These are phyloP conservation scores for Lycophotia porphyrea DNA, from an alignment of 2,888 invertebrate genomes.

Conservation along the genomic window DNA sequence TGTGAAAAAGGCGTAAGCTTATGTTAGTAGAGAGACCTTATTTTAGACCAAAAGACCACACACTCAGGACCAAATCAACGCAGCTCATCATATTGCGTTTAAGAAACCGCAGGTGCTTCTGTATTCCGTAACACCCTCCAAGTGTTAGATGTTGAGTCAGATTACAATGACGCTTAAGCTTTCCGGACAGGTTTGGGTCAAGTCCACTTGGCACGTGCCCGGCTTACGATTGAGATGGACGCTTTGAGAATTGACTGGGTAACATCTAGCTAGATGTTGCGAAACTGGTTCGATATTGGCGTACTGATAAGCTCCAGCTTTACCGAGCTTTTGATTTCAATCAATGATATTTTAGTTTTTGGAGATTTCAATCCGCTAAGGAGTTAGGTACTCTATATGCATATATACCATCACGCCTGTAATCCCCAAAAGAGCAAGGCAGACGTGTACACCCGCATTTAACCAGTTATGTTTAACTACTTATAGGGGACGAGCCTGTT, in stretches of 20 bases:
- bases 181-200: conserved; percentile 61
- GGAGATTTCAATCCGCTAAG: too few species aligned
- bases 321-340: conserved; percentile 7
- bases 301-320: conserved; percentile 4
- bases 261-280: conserved; percentile 5
- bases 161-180: conserved; percentile 49
- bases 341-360: not conserved
- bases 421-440: not conserved
- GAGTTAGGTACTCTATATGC: not conserved
- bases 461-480: not conserved
- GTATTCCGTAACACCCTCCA: conserved; percentile 34
- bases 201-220: conserved; percentile 54
- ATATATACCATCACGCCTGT: not conserved
- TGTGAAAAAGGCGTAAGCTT: not conserved
- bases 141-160: conserved; percentile 51
- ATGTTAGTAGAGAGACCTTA: not conserved
- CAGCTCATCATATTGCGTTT: conserved; percentile 3
- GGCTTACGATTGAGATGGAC: conserved; percentile 41
- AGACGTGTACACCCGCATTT: not conserved
- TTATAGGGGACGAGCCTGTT: not conserved
- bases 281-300: conserved; percentile 31
- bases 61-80: conserved; percentile 7
- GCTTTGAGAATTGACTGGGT: conserved; percentile 14
- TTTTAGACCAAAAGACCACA: conserved; percentile 21
- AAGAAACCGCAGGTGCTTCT: conserved; percentile 18